Conservation (phyloP, 92 coral and sea anemone genomes). For the Galaxea fascicularis region DNA sequence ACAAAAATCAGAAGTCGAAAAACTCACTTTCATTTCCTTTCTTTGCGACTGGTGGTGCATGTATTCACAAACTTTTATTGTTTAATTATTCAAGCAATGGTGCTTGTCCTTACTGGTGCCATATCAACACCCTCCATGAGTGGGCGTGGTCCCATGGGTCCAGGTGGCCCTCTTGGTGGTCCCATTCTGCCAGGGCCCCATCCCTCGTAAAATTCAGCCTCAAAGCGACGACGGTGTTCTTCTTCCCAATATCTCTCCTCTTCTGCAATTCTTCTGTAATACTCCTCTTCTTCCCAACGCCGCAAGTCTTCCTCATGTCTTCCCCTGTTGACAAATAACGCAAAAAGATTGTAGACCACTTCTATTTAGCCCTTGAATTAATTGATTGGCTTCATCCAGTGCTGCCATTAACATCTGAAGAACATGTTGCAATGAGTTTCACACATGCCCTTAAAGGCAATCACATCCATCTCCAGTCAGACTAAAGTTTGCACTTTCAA, state of each 20-base stretch:
- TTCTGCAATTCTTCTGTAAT: conserved; percentile 83
- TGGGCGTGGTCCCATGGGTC: conserved; percentile 66
- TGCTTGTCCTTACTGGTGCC: conserved; percentile 53
- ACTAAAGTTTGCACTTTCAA: background rate
- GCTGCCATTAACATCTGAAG: background rate
- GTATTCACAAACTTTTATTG: too few relatives aligned
- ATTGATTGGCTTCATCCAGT: too few relatives aligned
- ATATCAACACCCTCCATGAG: conserved; percentile 85
- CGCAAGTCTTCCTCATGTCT: conserved; percentile 84
- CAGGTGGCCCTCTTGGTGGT: conserved; percentile 80
- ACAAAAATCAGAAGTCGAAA: background rate
- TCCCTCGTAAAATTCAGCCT: conserved; percentile 82
- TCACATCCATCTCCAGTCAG: background rate
- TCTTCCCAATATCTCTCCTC: conserved; percentile 98
- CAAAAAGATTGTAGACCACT: background rate
- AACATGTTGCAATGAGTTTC: background rate
- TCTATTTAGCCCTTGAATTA: background rate
- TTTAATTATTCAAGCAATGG: background rate
- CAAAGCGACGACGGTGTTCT: conserved; percentile 83
- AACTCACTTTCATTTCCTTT: too few relatives aligned
- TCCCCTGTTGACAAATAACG: conserved; percentile 28
- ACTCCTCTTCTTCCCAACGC: conserved; percentile 95
- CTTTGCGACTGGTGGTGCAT: background rate
- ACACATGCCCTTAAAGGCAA: background rate
- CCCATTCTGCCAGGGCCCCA: conserved; percentile 78